A percentile compares a stretch with the other conserved stretches of the same genome.
These are phyloP conservation scores for Styela clava DNA, from an alignment of 23 tunicate genomes.

Conservation along the genomic window DNA sequence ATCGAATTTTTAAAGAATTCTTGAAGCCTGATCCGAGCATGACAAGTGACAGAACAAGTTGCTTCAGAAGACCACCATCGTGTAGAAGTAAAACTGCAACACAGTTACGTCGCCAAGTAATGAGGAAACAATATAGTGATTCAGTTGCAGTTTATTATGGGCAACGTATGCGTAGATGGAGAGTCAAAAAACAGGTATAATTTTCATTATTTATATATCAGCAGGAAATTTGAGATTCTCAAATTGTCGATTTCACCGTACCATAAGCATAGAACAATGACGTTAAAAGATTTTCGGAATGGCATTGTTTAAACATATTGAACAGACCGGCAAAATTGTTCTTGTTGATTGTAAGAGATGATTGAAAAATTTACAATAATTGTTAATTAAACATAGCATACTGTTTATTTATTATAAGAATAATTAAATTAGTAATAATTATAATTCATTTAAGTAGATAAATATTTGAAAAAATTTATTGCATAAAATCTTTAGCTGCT, in stretches of 20 bases:
- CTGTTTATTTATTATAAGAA: too few relatives aligned
- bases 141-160: conserved; percentile 87
- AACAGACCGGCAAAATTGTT: too few relatives aligned
- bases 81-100: conserved; percentile 27
- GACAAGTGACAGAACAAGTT: neutral
- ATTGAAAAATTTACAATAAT: too few relatives aligned
- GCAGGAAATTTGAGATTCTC: neutral
- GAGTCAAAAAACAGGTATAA: conserved; percentile 63
- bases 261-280: neutral
- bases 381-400: too few relatives aligned
- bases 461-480: too few relatives aligned
- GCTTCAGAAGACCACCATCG: conserved; percentile 33
- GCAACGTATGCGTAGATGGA: conserved; percentile 62
- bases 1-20: conserved; percentile 69
- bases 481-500: too few relatives aligned
- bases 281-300: neutral
- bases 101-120: conserved; percentile 72
- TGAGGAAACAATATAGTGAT: conserved; percentile 88
- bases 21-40: conserved; percentile 30
- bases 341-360: too few relatives aligned
- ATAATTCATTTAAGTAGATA: too few relatives aligned
- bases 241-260: neutral
- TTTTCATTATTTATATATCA: too few relatives aligned
- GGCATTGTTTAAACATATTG: too few relatives aligned
- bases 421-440: too few relatives aligned